Conservation (phyloP, 2,888 invertebrate species). For the Chalcis sispes region DNA sequence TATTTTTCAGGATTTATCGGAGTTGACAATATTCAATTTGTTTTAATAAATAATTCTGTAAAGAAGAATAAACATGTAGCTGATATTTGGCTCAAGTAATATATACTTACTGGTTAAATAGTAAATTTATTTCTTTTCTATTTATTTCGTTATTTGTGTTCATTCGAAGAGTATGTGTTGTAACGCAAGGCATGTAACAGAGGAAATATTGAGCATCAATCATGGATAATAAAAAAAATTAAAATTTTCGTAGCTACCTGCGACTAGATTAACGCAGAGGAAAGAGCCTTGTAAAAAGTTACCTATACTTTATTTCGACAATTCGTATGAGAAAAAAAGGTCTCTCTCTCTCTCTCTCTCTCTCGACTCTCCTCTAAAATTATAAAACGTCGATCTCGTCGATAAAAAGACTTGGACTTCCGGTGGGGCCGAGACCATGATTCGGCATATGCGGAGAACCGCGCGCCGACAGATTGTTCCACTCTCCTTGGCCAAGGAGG, state of each 20-base stretch:
- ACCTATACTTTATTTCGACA: slow-evolving; percentile 1
- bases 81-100: background rate
- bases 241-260: slow-evolving; percentile 23
- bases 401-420: slow-evolving; percentile 49
- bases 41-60: too few relatives aligned
- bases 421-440: slow-evolving; percentile 29
- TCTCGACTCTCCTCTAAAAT: slow-evolving; percentile 27
- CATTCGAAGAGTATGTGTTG: too few relatives aligned
- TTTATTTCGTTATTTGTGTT: background rate
- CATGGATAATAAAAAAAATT: slow-evolving; percentile 19
- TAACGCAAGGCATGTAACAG: too few relatives aligned
- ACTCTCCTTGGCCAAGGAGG: too few relatives aligned
- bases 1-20: too few relatives aligned
- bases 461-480: background rate
- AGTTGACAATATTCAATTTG: too few relatives aligned
- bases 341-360: background rate
- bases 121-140: background rate
- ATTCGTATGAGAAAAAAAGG: slow-evolving; percentile 2
- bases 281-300: slow-evolving; percentile 11
- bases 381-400: slow-evolving; percentile 49
- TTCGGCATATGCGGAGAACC: slow-evolving; percentile 14
- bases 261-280: slow-evolving; percentile 6
- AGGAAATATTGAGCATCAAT: slow-evolving; percentile 22
- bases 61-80: background rate
- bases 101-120: too few relatives aligned